phyloP scores from a whole-genome alignment of 2,113 vertebrate genomes.

The Laticauda laticaudata region DNA sequence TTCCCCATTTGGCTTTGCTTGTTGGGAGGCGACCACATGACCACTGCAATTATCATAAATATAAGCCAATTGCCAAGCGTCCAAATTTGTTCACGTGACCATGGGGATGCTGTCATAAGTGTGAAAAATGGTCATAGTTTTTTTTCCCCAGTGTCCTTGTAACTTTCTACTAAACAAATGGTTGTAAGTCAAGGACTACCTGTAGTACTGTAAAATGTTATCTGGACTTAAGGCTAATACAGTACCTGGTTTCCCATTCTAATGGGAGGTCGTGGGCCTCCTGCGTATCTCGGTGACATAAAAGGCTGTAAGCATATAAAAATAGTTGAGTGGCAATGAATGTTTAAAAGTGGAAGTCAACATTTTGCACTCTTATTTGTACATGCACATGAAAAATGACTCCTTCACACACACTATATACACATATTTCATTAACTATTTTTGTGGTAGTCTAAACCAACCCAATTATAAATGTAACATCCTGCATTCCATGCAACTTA shows the following conservation, averaged over 20 bases:
- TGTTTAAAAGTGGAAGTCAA: conserved; percentile 32
- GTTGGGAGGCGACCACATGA: neutral
- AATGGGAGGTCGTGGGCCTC: conserved; percentile 95
- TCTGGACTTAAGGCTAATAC: neutral
- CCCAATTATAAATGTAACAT: neutral
- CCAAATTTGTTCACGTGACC: neutral
- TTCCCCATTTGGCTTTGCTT: neutral
- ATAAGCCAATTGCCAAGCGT: neutral
- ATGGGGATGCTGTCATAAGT: neutral
- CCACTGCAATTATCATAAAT: neutral
- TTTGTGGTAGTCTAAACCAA: neutral
- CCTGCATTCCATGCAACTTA: conserved; percentile 55
- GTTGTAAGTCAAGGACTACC: neutral
- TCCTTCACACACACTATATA: neutral
- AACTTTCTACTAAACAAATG: neutral
- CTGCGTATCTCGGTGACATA: conserved; percentile 96
- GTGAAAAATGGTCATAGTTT: neutral
- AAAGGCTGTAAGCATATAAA: conserved; percentile 86
- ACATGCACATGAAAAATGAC: neutral
- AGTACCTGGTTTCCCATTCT: conserved; percentile 97
- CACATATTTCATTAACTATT: neutral
- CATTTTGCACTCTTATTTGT: neutral
- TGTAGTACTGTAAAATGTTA: conserved; percentile 2
- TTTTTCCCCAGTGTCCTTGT: neutral
- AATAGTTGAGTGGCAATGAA: conserved; percentile 63